These are phyloP conservation scores for Furcula furcula DNA, from an alignment of 2,888 invertebrate species.

Conservation along the genomic window DNA sequence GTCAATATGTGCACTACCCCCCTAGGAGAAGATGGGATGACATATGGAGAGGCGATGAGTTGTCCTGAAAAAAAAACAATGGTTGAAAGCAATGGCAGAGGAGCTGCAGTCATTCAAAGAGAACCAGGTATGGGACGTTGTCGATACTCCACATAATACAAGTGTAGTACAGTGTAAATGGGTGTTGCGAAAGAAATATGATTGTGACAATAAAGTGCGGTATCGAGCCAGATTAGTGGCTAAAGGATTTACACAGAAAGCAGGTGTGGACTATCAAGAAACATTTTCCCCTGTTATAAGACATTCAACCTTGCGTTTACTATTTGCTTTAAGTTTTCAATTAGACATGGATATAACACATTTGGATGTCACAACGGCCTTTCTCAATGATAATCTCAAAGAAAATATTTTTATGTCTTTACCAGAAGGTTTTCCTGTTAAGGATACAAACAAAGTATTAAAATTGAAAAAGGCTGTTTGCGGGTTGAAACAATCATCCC, in stretches of 20 bases:
- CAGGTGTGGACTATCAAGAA: slow-evolving; percentile 4
- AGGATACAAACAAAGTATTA: background rate
- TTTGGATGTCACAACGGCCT: no score
- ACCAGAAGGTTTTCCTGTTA: no score
- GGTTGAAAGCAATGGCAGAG: slow-evolving; percentile 3
- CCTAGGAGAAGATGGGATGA: background rate
- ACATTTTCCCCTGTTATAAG: slow-evolving; percentile 3
- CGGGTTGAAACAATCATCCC: background rate
- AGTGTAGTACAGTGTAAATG: slow-evolving; percentile 5
- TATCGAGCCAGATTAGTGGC: slow-evolving; percentile 3
- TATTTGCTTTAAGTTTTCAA: no score
- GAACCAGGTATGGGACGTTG: slow-evolving; percentile 2
- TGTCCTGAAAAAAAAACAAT: background rate
- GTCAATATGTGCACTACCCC: slow-evolving; percentile 1
- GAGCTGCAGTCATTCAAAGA: slow-evolving; percentile 2
- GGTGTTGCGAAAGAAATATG: slow-evolving; percentile 6
- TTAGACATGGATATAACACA: no score
- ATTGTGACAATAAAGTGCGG: slow-evolving; percentile 4
- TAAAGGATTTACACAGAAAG: slow-evolving; percentile 4
- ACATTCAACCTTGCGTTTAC: background rate
- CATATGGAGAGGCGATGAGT: slow-evolving; percentile 1
- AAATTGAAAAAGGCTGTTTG: background rate
- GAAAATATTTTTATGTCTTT: no score
- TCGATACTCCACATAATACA: background rate
- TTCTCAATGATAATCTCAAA: no score